Base-by-base conservation (phyloP, 2,113 vertebrate genomes). In the Urocolius indicus region DNA sequence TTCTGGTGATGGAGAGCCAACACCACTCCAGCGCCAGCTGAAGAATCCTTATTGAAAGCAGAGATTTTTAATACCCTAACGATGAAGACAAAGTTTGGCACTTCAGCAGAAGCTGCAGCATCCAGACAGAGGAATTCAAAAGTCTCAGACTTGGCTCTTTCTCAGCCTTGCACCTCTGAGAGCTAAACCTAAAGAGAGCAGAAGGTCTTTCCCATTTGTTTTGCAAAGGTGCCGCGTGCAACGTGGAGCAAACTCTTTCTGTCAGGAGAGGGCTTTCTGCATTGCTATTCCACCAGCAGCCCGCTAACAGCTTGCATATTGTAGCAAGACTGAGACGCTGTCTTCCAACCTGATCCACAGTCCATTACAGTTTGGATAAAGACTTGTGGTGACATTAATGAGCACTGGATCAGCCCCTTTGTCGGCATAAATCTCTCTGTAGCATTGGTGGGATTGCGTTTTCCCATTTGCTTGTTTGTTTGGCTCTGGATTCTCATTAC, bases 401-500 rank as follows among this genome's bases (percentile, higher is more conserved):
- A 94, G 88, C 48, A 3, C 65, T 36, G 67, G 74, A 95, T 90
- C 75, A 29, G 81, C 86, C 91, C 92, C 92, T 79, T 43, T 71
- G 87, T 81, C n/a, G 11, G 80, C 71, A 59, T 48, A 94, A 95
- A 90, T 85, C 80, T 92, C 88, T 48, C 80, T 21, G 0, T 16
- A 4, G 29, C 67, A 10, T 32, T 19, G 41, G 46, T n/a, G 89
- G 85, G 81, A 91, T 49, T 65, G 74, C 23, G 3, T 69, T 89
- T 93, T 43, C 61, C 69, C 54, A 52, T 72, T 85, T 67, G 30
- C 75, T 84, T 74, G 62, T 66, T 79, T 86, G 87, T 83, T 89
- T 96, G 95, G 91, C 83, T 72, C 77, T 30, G 67, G 38, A 6
- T 89, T 89, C 90, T 81, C 79, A 72, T 91, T 81, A 84, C 76